Conservation (phyloP, 2,797 vertebrate species). For the Nannoperca australis region DNA sequence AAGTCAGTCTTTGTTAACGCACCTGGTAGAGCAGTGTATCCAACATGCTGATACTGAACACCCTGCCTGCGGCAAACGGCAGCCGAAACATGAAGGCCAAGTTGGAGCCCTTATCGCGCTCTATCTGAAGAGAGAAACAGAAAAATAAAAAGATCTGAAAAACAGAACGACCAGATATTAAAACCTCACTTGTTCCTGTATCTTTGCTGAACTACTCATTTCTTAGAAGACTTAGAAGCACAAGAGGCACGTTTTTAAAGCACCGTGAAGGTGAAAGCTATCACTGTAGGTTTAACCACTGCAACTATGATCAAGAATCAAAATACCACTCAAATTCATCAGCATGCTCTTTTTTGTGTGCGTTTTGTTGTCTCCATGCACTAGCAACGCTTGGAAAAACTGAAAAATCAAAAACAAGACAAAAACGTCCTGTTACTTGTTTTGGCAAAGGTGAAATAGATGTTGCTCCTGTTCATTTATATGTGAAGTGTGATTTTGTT, state of each 20-base stretch:
- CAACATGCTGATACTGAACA: constrained; percentile 98
- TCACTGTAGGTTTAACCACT: neutral
- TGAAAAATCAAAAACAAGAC: neutral
- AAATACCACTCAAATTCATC: neutral
- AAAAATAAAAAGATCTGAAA: neutral
- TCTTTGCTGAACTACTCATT: neutral
- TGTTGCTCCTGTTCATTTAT: neutral
- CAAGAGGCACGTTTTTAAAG: constrained; percentile 1
- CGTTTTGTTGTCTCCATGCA: neutral
- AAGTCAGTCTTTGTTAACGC: constrained; percentile 16
- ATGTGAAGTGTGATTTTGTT: neutral
- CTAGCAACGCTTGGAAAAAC: neutral
- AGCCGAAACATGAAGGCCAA: constrained; percentile 98
- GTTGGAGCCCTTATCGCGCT: constrained; percentile 96
- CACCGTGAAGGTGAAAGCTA: neutral
- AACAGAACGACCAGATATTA: neutral
- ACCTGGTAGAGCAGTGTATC: constrained; percentile 98
- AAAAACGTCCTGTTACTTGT: neutral
- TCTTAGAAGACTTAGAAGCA: neutral
- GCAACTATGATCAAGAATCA: neutral
- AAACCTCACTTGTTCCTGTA: neutral
- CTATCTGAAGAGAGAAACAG: constrained; percentile 87
- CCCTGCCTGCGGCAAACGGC: constrained; percentile 95
- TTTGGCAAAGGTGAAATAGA: neutral
- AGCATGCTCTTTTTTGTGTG: neutral